Percentiles rank a stretch among this genome's conserved stretches.
phyloP scores from a whole-genome alignment of 1,140 invertebrate species.

The Megalopta genalis region DNA sequence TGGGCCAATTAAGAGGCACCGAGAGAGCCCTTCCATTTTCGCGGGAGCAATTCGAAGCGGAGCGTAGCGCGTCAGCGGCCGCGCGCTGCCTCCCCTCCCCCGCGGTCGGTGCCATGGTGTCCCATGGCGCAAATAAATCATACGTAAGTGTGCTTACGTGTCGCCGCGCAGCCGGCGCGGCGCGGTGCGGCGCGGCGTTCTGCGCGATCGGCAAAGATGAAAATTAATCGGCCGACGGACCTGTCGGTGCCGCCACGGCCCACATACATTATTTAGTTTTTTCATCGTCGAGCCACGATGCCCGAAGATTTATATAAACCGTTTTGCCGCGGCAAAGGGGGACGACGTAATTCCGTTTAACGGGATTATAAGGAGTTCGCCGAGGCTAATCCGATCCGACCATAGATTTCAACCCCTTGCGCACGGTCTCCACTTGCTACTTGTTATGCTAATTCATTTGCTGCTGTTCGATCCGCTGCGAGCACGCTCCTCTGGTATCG shows the following conservation, averaged over 20 bases:
- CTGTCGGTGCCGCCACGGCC: not conserved
- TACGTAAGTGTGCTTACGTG: constrained; percentile 37
- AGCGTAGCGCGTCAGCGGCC: constrained; percentile 42
- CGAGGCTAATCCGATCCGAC: not conserved
- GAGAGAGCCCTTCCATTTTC: constrained; percentile 55
- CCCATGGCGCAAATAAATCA: constrained; percentile 50
- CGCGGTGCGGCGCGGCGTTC: too few relatives aligned
- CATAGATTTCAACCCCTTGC: not conserved
- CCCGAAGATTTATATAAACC: not conserved
- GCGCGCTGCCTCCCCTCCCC: not conserved
- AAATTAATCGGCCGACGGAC: constrained; percentile 18
- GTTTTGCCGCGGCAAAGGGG: not conserved
- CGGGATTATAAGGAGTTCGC: not conserved
- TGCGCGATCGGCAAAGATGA: constrained; percentile 1
- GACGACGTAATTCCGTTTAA: not conserved
- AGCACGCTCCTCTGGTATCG: too few relatives aligned
- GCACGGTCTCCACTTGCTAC: not conserved
- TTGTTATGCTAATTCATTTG: too few relatives aligned
- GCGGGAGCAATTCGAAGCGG: constrained; percentile 59
- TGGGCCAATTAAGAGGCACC: constrained; percentile 51
- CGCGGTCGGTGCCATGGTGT: constrained; percentile 31
- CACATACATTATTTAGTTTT: not conserved
- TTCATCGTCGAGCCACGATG: not conserved
- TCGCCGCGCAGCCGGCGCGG: constrained; percentile 17
- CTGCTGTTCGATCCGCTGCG: too few relatives aligned